These are phyloP conservation scores for Drosophila teissieri DNA, from an alignment of 1,140 invertebrate species.

Conservation along the genomic window DNA sequence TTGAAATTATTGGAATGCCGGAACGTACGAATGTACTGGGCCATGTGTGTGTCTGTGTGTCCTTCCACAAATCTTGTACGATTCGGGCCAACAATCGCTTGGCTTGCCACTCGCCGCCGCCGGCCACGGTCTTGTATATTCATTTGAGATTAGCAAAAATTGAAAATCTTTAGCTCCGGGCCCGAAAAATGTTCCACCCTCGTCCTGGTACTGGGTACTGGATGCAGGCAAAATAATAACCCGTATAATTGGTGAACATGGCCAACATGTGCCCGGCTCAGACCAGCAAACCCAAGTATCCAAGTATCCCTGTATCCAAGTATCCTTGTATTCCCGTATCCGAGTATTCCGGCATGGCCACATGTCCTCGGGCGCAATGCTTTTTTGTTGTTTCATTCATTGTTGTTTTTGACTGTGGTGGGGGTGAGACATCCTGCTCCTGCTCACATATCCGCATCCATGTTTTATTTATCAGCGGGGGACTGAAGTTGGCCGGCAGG, in stretches of 20 bases:
- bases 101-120: constrained; percentile 35
- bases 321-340: background rate
- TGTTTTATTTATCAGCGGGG: constrained; percentile 71
- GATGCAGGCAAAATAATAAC: constrained; percentile 70
- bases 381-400: constrained; percentile 23
- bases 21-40: background rate
- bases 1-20: constrained; percentile 6
- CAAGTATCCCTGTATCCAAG: background rate
- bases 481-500: constrained; percentile 8
- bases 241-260: constrained; percentile 80
- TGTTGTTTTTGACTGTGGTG: constrained; percentile 30
- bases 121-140: constrained; percentile 66
- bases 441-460: constrained; percentile 52
- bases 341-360: background rate
- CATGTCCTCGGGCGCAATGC: constrained; percentile 31
- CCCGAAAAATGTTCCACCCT: constrained; percentile 43
- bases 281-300: constrained; percentile 10
- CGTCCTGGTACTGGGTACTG: background rate
- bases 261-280: constrained; percentile 49
- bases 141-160: constrained; percentile 81
- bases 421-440: constrained; percentile 34
- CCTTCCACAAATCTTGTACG: constrained; percentile 38
- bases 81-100: constrained; percentile 49
- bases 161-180: constrained; percentile 70
- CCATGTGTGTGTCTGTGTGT: background rate